A percentile compares a stretch with the other conserved stretches of the same genome.
Evolutionary conservation across 2,113 vertebrate genomes (phyloP).

Genomic region (Aphelocoma coerulescens): DNA sequence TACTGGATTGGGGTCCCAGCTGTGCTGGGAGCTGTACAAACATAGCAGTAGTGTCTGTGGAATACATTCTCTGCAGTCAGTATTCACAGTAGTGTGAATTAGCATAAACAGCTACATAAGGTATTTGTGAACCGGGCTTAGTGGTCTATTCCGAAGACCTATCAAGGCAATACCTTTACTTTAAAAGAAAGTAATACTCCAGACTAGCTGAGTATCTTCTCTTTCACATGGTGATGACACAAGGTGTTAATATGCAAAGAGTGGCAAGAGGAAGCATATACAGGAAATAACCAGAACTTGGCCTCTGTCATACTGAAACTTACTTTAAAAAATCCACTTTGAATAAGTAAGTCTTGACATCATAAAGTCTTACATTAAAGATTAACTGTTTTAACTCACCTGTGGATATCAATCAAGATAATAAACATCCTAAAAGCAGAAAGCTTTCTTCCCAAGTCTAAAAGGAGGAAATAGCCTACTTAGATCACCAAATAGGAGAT

Average conservation of each 20-base stretch:
- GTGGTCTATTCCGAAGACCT: background rate
- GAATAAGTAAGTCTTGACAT: background rate
- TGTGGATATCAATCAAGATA: background rate
- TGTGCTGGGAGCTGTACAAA: constrained; percentile 12
- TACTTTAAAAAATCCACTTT: background rate
- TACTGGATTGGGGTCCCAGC: constrained; percentile 28
- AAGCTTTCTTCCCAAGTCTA: background rate
- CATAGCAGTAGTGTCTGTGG: background rate
- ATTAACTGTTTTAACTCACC: background rate
- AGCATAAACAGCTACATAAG: constrained; percentile 25
- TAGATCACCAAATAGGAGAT: background rate
- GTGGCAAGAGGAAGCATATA: background rate
- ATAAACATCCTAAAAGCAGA: background rate
- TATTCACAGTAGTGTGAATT: background rate
- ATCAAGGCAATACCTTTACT: background rate
- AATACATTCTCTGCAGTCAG: background rate
- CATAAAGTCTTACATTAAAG: background rate
- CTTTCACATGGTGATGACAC: background rate
- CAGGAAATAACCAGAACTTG: background rate
- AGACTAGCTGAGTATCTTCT: background rate
- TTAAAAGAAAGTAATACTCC: background rate
- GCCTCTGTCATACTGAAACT: background rate
- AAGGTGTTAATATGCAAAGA: background rate
- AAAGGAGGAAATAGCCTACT: background rate
- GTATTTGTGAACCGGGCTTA: background rate